Evolutionary conservation across 2,113 vertebrate species (phyloP).

Genomic region (Dromiciops gliroides): DNA sequence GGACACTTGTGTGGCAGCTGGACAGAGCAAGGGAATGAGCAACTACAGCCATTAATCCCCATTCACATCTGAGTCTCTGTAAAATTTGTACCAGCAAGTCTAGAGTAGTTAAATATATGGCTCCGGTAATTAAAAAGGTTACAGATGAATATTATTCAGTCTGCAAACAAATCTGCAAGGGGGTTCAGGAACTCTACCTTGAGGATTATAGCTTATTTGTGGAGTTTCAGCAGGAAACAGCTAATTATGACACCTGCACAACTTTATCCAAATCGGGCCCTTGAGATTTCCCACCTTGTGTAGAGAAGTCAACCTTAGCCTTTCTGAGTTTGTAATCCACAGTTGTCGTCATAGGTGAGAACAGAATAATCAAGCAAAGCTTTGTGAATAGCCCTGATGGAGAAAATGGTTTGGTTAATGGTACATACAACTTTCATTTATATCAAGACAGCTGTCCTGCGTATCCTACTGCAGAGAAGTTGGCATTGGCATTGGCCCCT

Average conservation of each 20-base stretch:
- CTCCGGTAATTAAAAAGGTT: constrained; percentile 77
- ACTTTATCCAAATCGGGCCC: constrained; percentile 74
- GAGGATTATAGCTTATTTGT: constrained; percentile 81
- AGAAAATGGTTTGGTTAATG: constrained; percentile 47
- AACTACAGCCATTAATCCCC: constrained; percentile 69
- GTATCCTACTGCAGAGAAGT: neutral
- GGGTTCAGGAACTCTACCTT: constrained; percentile 74
- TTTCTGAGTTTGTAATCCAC: constrained; percentile 50
- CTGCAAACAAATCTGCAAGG: constrained; percentile 80
- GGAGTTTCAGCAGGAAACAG: constrained; percentile 81
- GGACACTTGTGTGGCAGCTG: neutral
- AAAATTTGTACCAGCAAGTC: constrained; percentile 66
- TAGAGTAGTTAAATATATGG: constrained; percentile 76
- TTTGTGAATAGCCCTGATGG: constrained; percentile 62
- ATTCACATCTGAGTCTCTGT: constrained; percentile 67
- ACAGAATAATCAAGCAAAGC: constrained; percentile 61
- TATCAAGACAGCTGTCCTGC: constrained; percentile 15
- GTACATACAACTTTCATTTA: neutral
- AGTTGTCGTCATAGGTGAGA: constrained; percentile 52
- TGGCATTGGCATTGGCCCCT: constrained; percentile 19
- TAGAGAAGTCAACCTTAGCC: constrained; percentile 71
- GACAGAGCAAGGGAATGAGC: constrained; percentile 22
- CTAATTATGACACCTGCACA: constrained; percentile 85
- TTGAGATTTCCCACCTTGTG: constrained; percentile 70
- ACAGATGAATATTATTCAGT: constrained; percentile 79